A percentile compares a stretch with the other conserved stretches of the same genome.
These are phyloP conservation scores for Diadegma fenestrale DNA, from an alignment of 2,888 invertebrate genomes.

Conservation along the genomic window DNA sequence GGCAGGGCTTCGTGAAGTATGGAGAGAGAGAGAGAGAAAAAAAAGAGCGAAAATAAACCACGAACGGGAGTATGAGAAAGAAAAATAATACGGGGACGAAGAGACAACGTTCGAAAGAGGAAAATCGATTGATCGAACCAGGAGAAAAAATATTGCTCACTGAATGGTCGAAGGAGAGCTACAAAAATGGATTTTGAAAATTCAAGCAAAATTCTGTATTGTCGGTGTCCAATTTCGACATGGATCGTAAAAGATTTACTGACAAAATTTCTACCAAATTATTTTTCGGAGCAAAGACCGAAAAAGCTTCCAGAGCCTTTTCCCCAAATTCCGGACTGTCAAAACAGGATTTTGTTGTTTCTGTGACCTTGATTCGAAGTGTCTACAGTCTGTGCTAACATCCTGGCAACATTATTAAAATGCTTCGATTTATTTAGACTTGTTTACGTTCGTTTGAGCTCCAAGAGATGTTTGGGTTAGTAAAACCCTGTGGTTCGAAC, in stretches of 20 bases:
- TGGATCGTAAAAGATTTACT: not conserved
- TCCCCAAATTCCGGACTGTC: not conserved
- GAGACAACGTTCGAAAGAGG: slow-evolving; percentile 2
- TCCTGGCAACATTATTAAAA: not conserved
- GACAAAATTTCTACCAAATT: not conserved
- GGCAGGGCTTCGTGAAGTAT: slow-evolving; percentile 6
- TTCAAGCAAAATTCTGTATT: not conserved
- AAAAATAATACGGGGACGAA: not conserved
- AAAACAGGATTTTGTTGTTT: not conserved
- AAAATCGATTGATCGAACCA: slow-evolving; percentile 11
- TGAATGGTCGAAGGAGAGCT: not conserved
- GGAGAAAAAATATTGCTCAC: not conserved
- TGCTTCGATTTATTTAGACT: not conserved
- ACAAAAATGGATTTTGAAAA: not conserved
- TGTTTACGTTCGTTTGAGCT: not conserved
- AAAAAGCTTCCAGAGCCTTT: not conserved
- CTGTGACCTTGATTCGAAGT: not conserved
- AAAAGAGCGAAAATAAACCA: slow-evolving; percentile 6
- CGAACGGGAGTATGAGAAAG: not conserved
- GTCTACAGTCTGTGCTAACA: not conserved
- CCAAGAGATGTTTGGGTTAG: not conserved
- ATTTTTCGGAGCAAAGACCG: not conserved
- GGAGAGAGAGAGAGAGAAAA: not conserved
- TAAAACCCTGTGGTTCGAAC: not conserved
- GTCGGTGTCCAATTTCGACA: not conserved